Base-by-base conservation (phyloP, 2,113 vertebrate species). In the Xenopus borealis region DNA sequence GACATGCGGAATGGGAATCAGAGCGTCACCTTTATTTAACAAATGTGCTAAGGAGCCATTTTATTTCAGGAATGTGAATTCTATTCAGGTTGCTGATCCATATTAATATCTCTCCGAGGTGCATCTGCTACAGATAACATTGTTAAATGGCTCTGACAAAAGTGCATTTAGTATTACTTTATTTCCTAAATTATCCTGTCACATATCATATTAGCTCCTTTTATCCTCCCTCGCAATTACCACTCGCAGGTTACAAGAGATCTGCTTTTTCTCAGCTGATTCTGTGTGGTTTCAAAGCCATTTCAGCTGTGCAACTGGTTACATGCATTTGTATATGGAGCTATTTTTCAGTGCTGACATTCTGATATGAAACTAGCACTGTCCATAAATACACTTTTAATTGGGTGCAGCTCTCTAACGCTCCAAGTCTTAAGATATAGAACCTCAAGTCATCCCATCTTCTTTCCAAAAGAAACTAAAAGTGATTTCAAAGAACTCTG, bases 111-210 rank as follows among this genome's bases (percentile, higher is more conserved):
- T 62, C 73, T 69, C 46, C 1, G 47, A 69, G 73, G 46, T 69
- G 58, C 66, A 69, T 55, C 20, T 69, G 66, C 58, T 62, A 30
- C 64, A 61, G 72, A 75, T 68, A 68, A 68, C 58, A 53, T 75
- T 75, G 73, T 44, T 63, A 69, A 69, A 75, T 69, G 66, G 18
- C 66, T 62, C 55, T 75, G 66, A 69, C 73, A 75, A 62, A 69
- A 69, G 66, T 75, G 58, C 73, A 63, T 46, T 58, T 75, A 62
- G 45, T 69, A 23, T 69, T 69, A 75, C 73, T 75, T 75, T 69
- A 62, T 75, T 75, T 69, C 45, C 4, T 69, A 62, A 53, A 75
- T 75, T 75, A 75, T 75, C 66, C 66, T 75, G 73, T 75, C 73
- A 75, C 66, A 75, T 62, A 75, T 75, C 72, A 68, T 68, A 75